Evolutionary conservation across 1,140 invertebrate genomes (phyloP).

Genomic region (Lordiphosa clarofinis): DNA sequence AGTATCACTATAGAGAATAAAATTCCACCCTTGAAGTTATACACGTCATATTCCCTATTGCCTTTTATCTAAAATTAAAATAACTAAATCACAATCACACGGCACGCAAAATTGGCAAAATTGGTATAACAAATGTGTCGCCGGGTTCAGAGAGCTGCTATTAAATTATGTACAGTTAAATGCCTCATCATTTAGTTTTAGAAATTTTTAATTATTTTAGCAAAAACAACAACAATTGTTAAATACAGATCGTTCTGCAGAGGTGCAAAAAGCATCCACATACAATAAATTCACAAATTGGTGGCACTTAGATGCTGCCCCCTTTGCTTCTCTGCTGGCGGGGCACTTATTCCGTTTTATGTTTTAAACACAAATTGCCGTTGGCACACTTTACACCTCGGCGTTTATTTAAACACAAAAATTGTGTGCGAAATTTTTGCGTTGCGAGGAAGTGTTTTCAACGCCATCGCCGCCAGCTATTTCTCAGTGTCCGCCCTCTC

Average conservation of each 20-base stretch:
- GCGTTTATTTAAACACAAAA: conserved; percentile 47
- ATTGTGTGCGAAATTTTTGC: conserved; percentile 42
- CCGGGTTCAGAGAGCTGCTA: conserved; percentile 58
- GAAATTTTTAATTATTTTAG: conserved; percentile 61
- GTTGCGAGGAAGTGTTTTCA: conserved; percentile 63
- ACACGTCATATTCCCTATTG: no score
- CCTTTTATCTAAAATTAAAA: no score
- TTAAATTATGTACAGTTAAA: conserved; percentile 74
- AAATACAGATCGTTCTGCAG: conserved; percentile 16
- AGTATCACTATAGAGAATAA: no score
- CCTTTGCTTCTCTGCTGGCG: neutral
- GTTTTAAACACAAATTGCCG: conserved; percentile 46
- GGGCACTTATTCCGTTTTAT: conserved; percentile 34
- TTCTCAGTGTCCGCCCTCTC: conserved; percentile 10
- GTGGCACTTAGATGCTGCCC: conserved; percentile 36
- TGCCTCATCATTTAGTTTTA: conserved; percentile 43
- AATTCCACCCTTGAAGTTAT: no score
- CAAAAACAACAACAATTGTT: conserved; percentile 39
- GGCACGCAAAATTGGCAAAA: conserved; percentile 12
- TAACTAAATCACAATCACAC: conserved; percentile 22
- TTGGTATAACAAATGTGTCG: conserved; percentile 38
- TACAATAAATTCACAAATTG: conserved; percentile 68
- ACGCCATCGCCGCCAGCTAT: conserved; percentile 31
- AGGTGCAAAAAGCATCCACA: conserved; percentile 52
- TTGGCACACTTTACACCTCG: conserved; percentile 69